Evolutionary conservation across 2,113 vertebrate species (phyloP).

Genomic region (Saguinus midas): DNA sequence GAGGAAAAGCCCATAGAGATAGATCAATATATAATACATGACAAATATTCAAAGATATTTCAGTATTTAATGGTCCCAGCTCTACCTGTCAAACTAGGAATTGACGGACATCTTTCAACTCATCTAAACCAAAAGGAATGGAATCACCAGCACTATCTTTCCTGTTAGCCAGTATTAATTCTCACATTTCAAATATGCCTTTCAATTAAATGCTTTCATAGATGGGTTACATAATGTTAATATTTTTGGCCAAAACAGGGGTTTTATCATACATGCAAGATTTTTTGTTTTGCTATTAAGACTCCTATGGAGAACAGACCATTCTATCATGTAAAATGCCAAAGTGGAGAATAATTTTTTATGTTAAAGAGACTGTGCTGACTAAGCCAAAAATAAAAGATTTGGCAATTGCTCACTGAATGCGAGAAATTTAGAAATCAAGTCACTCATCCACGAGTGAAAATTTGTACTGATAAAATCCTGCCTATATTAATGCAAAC

Average conservation of each 20-base stretch:
- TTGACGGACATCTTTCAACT: neutral
- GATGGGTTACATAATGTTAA: neutral
- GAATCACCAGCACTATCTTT: neutral
- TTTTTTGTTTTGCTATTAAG: neutral
- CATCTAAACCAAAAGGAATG: neutral
- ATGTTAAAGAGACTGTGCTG: neutral
- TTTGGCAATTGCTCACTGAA: neutral
- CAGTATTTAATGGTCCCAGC: slow-evolving; percentile 1
- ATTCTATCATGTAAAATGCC: neutral
- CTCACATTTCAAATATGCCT: neutral
- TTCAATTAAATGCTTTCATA: neutral
- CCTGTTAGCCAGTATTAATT: neutral
- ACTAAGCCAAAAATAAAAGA: slow-evolving; percentile 52
- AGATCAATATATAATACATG: neutral
- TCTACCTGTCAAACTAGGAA: neutral
- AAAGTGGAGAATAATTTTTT: neutral
- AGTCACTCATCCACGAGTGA: neutral
- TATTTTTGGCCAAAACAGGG: neutral
- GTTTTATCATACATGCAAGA: neutral
- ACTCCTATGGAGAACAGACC: neutral
- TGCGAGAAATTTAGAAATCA: neutral
- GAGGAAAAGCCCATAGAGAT: neutral
- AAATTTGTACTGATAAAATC: neutral
- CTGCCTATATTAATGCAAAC: neutral
- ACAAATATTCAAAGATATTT: slow-evolving; percentile 13